Conservation (phyloP, 2,797 vertebrate genomes). For the Otus scops region DNA sequence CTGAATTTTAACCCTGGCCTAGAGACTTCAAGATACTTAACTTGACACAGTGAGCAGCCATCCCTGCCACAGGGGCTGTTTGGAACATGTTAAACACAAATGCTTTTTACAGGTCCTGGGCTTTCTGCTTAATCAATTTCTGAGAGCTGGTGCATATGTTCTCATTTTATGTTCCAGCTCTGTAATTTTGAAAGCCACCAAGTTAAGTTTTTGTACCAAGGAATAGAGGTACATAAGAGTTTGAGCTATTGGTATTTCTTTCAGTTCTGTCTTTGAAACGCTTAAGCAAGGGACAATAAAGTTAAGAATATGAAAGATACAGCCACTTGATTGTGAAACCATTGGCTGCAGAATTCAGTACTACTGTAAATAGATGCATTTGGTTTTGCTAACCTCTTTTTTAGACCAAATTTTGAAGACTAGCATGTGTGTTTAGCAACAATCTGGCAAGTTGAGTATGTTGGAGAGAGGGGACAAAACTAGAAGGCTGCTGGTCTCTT, state of each 20-base stretch:
- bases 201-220: neutral
- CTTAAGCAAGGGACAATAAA: neutral
- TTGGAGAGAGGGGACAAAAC: neutral
- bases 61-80: neutral
- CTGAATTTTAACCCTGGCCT: neutral
- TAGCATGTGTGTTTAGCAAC: neutral
- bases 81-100: neutral
- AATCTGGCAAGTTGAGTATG: neutral
- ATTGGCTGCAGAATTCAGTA: neutral
- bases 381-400: neutral
- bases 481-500: neutral
- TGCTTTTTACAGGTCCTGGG: neutral
- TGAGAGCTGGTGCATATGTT: neutral
- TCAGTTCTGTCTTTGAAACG: neutral
- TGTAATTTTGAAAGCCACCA: neutral
- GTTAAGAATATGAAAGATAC: neutral
- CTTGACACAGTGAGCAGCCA: neutral
- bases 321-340: neutral
- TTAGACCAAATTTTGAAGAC: neutral
- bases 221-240: too few species aligned
- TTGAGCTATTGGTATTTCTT: neutral
- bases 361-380: neutral
- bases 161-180: neutral
- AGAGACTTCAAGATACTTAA: fast-evolving
- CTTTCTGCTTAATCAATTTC: neutral